Conservation (phyloP, 2,888 invertebrate genomes). For the Mantis religiosa region DNA sequence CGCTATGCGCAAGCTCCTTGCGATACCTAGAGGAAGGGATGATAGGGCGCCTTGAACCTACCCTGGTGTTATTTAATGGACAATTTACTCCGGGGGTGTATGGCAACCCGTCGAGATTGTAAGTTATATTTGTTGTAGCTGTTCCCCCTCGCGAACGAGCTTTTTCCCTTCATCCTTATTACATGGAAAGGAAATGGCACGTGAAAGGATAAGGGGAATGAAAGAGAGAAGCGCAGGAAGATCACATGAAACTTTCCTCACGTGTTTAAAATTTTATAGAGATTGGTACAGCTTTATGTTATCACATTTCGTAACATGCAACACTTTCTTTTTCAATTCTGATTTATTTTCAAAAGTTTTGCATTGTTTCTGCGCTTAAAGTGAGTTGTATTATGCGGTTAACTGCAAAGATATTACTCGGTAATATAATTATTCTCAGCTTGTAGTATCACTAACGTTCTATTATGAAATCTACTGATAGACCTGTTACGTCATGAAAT, state of each 20-base stretch:
- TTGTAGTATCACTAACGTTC: too few relatives aligned
- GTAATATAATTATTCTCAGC: too few relatives aligned
- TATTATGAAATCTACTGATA: too few relatives aligned
- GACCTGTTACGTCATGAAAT: too few relatives aligned
- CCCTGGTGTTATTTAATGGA: not conserved
- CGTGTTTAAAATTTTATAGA: not conserved
- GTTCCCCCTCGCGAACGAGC: not conserved
- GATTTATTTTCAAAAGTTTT: too few relatives aligned
- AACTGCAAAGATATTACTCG: too few relatives aligned
- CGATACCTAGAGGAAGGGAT: not conserved
- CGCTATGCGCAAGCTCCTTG: not conserved
- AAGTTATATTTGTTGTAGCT: not conserved
- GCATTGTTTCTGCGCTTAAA: too few relatives aligned
- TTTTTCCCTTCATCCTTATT: not conserved
- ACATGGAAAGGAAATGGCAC: not conserved
- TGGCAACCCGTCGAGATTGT: not conserved
- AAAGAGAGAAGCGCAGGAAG: not conserved
- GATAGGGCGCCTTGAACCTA: not conserved
- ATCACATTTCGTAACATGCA: not conserved
- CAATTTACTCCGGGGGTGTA: not conserved
- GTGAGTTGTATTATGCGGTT: too few relatives aligned
- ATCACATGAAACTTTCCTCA: not conserved
- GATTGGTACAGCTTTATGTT: not conserved
- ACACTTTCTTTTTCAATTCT: too few relatives aligned
- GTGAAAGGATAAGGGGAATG: not conserved